Evolutionary conservation across 2,113 vertebrate species (phyloP).

Genomic region (Eleginops maclovinus): DNA sequence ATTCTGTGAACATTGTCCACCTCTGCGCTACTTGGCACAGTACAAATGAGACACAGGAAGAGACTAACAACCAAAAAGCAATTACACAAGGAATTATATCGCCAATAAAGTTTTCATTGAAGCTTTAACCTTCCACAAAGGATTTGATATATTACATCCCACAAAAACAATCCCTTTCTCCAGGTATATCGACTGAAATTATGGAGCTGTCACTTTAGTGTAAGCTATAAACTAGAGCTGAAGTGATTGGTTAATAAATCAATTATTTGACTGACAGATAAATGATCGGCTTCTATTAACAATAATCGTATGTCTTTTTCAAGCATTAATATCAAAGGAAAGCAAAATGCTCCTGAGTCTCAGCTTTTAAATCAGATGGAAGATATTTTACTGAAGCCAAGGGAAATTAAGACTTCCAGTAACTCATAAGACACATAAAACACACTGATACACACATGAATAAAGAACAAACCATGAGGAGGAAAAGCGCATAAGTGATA

Average conservation of each 20-base stretch:
- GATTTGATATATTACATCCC: background rate
- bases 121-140: background rate
- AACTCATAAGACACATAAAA: background rate
- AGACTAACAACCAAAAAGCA: background rate
- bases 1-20: constrained; percentile 31
- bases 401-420: background rate
- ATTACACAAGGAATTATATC: background rate
- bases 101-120: background rate
- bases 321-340: background rate
- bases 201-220: background rate
- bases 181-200: background rate
- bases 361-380: background rate
- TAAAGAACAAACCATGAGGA: background rate
- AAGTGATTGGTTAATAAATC: background rate
- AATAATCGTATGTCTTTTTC: background rate
- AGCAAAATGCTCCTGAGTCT: background rate
- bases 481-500: background rate
- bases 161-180: background rate
- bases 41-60: background rate
- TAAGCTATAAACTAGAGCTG: background rate
- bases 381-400: background rate
- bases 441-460: background rate
- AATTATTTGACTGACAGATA: background rate
- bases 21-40: background rate
- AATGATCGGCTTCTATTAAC: too few species aligned